Evolutionary conservation across 2,888 invertebrate species (phyloP), one percentile per base, ranked within the genome.

Genomic region (Xanthorhoe spadicearia): DNA sequence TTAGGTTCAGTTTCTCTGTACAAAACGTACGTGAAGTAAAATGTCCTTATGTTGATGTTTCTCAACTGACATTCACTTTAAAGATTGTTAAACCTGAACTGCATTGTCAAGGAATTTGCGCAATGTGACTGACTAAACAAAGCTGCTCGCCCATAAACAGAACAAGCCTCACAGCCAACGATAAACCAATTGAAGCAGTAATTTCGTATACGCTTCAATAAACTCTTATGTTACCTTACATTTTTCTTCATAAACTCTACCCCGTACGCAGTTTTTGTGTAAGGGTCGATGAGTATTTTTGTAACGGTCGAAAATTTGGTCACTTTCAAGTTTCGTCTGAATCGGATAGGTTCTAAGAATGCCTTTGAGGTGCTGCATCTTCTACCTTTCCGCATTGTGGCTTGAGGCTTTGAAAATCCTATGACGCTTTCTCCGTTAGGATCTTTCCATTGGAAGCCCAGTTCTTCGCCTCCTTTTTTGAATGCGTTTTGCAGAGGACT

Each of bases 301-400:
- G 94, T 95, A 0, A 94, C 97, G 70, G 94, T 94, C 2, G 96
- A 95, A 75, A 93, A 90, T 83, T 95, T 95, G 0, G 96, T 95
- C 2, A 97, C 93, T 81, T 95, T 94, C 17, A 97, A 91, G 80
- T 97, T 97, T 10, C 82, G 77, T 46, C 97, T 93, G 10, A 91
- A 80, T 10, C 94, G 88, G 1, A 96, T 93, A 0, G 97, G 96
- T 72, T 94, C 94, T 15, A 97, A 88, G 83, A 96, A 97, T 0
- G 97, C 97, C 84, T 97, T 97, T 1, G 95, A 94, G 0, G 96
- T 95, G 80, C 97, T 97, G 74, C 97, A 97, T 67, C 97, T 92
- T 59, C 95, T 93, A 0, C 97, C 97, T 61, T 94, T 92, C 57
- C 95, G 89, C 83, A 96, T 93, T 23, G 95, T 96, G 0, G 96